Evolutionary conservation across 2,888 invertebrate species (phyloP).

Genomic region (Alviniconcha strummeri): DNA sequence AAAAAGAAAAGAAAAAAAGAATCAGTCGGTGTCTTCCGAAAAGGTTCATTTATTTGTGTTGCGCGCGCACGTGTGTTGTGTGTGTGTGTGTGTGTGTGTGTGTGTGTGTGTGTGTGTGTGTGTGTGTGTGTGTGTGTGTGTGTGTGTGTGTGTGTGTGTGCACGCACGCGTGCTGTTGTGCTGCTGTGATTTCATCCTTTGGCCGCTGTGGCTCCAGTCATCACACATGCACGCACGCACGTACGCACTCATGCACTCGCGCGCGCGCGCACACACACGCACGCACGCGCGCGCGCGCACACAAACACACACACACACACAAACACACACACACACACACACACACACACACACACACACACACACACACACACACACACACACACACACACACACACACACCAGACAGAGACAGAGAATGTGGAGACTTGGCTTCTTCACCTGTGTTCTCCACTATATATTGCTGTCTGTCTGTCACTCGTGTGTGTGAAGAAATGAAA

Average conservation of each 20-base stretch:
- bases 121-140: not conserved
- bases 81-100: conserved; percentile 1
- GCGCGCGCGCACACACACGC: not conserved
- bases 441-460: too few species aligned
- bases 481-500: too few species aligned
- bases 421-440: too few species aligned
- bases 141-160: not conserved
- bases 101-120: conserved; percentile 1
- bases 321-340: too few species aligned
- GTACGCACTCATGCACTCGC: conserved; percentile 1
- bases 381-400: too few species aligned
- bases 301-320: conserved; percentile 12
- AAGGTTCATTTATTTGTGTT: too few species aligned
- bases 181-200: too few species aligned
- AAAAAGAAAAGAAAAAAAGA: too few species aligned
- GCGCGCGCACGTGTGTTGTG: not conserved
- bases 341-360: not conserved
- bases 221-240: conserved; percentile 1
- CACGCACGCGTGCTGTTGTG: not conserved
- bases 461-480: too few species aligned
- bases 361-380: conserved; percentile 14
- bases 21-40: too few species aligned
- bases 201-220: too few species aligned
- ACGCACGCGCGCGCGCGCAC: conserved; percentile 5
- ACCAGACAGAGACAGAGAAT: too few species aligned